Evolutionary conservation across 2,888 invertebrate species (phyloP).

Genomic region (Ichneumon xanthorius): DNA sequence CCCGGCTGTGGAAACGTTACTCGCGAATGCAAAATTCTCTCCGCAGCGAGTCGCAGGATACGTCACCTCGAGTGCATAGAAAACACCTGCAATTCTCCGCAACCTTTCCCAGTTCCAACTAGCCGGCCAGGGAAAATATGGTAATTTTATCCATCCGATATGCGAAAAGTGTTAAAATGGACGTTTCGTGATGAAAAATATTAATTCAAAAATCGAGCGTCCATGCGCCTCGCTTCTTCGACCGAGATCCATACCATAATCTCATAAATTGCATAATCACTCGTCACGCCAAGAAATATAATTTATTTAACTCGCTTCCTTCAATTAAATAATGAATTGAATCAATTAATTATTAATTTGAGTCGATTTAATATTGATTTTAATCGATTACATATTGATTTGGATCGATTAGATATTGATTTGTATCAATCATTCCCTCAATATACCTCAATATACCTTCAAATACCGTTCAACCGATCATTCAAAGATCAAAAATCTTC

Average conservation of each 20-base stretch:
- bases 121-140: slow-evolving; percentile 2
- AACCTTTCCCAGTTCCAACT: neutral
- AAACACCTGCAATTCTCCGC: slow-evolving; percentile 19
- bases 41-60: slow-evolving; percentile 19
- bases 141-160: slow-evolving; percentile 4
- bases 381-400: no score
- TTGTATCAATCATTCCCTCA: no score
- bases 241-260: neutral
- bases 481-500: no score
- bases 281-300: no score
- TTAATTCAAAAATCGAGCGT: neutral
- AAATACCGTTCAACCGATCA: no score
- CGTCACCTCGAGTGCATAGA: slow-evolving; percentile 7
- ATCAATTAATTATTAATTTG: no score
- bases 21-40: slow-evolving; percentile 37
- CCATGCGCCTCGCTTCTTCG: neutral
- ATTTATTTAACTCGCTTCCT: no score
- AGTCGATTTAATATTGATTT: no score
- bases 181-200: slow-evolving; percentile 10
- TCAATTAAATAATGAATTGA: no score
- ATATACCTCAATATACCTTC: no score
- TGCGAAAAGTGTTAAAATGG: slow-evolving; percentile 7
- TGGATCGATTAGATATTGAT: no score
- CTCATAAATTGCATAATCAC: no score
- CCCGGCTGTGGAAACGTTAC: slow-evolving; percentile 14